Base-by-base conservation (phyloP, 2,888 invertebrate genomes). In the Leistus spinibarbis region DNA sequence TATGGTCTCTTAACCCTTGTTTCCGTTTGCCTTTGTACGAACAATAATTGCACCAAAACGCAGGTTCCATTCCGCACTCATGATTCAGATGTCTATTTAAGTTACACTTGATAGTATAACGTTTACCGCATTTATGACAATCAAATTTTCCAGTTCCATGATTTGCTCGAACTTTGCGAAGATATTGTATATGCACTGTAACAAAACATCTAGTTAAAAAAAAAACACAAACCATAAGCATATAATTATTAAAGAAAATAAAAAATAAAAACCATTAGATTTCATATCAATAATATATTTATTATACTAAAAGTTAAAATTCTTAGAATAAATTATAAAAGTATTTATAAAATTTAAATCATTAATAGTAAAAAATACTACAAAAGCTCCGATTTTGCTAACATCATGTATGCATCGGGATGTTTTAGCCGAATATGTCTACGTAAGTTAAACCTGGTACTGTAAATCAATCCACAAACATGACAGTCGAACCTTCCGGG, bases 31-130 rank as follows among this genome's bases (percentile, higher is more conserved):
- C 93, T 81, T 90, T 89, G 86, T 92, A 92, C 80, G 90, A 85
- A 86, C 94, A 94, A 85, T 91, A 89, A 57, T 92, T 92, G 81
- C 94, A 94, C 86, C 89, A 91, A 88, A 91, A 92, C 87, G 89
- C 91, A 81, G 90, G 93, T 83, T 89, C 92, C 0, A 81, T 80
- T 4, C 88, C 88, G 78, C 89, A 89, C 78, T 88, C 88, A 76
- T 87, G 86, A 54, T 84, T 82, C 73, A 87, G 80, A 78, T 88
- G 88, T 10, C 88, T 82, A 76, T 83, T 85, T 0, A 88, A 80
- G 40, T 3, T 87, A 88, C 79, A 88, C 88, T 79, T 85, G 83
- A 78, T 88, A 86, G 76, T 86, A 86, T 81, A 88, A 88, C 56
- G 85, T 76, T 87, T 85, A 54, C 83, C 83, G 78, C 88, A 88